Evolutionary conservation across 2,113 vertebrate species (phyloP), one percentile per base, ranked within the genome.

Genomic region (Neolamprologus brichardi): DNA sequence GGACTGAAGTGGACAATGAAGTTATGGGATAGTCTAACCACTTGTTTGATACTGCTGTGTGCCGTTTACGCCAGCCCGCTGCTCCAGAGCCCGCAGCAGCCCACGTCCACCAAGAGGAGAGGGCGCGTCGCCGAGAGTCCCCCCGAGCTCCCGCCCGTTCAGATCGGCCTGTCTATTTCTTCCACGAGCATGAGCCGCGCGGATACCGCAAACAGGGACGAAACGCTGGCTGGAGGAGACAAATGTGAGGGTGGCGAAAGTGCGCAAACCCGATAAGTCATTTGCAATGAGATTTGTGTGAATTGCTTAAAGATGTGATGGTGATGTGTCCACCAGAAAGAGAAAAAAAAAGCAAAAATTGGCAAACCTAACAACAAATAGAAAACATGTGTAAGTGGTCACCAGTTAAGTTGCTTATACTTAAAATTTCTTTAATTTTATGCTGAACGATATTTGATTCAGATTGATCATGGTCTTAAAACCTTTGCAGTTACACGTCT

Each of bases 11-110:
- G 93, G 91, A 96, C 93, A 84, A 96, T 96, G 96, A 96, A 93
- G 96, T 93, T 95, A 95, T 96, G 96, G 95, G 93, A 92, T 92
- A 94, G 93, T 34, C 84, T 95, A 91, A 92, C 91, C 94, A 92
- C 90, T 91, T 95, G 94, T 93, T 91, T 94, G 86, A 83, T 95
- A 34, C 92, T 94, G 92, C 93, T 95, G 87, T 87, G 91, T 81
- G 75, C 88, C 37, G 93, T 93, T 85, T 90, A 78, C 80, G 84
- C 87, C 52, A 44, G 87, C 79, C 84, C 88, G 46, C 84, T 85
- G 58, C 82, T 56, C 56, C 85, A 77, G 80, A 89, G 44, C 77
- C 54, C 15, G 44, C 60, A 17, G 79, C 87, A 53, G 51, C 60
- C 83, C 64, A 12, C 64, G 62, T 25, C 81, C 70, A 11, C 78